A percentile compares a stretch with the other conserved stretches of the same genome.
Conservation (phyloP, 1,140 invertebrate species). For the Penaeus vannamei region DNA sequence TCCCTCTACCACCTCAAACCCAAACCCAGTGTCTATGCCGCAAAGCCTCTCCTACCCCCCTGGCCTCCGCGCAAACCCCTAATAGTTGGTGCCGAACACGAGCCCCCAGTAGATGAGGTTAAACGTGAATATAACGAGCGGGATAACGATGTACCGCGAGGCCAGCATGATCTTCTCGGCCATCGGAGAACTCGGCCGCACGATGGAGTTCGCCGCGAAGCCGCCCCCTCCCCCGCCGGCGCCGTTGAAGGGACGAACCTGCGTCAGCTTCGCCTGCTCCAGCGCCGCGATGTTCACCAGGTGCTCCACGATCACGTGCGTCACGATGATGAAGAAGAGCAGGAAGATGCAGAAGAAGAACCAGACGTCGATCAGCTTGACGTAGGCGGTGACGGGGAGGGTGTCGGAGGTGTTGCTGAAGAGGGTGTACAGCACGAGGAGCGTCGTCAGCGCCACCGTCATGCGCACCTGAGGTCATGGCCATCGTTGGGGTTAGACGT, state of each 20-base stretch:
- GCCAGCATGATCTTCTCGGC: slow-evolving; percentile 38
- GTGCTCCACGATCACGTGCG: slow-evolving; percentile 58
- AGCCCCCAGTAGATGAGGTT: slow-evolving; percentile 59
- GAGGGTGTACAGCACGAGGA: slow-evolving; percentile 63
- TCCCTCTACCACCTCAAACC: no score
- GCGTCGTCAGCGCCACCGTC: slow-evolving; percentile 51
- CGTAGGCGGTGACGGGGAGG: slow-evolving; percentile 61
- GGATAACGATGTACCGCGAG: slow-evolving; percentile 27
- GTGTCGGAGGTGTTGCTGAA: slow-evolving; percentile 64
- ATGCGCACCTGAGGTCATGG: slow-evolving; percentile 47
- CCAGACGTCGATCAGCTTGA: slow-evolving; percentile 66
- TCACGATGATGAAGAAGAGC: slow-evolving; percentile 65
- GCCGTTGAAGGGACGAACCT: slow-evolving; percentile 47
- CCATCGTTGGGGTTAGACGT: background rate
- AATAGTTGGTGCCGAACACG: slow-evolving; percentile 36
- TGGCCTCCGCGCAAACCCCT: no score
- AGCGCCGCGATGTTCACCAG: slow-evolving; percentile 47
- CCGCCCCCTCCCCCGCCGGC: slow-evolving; percentile 16
- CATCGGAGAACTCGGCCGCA: slow-evolving; percentile 34
- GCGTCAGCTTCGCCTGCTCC: slow-evolving; percentile 38
- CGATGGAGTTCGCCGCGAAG: no score
- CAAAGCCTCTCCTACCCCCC: no score
- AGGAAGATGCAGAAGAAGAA: slow-evolving; percentile 67
- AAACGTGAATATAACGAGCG: slow-evolving; percentile 45
- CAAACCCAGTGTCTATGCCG: no score